Evolutionary conservation across 1,140 invertebrate genomes (phyloP).

Genomic region (Drosophila pruinosa): DNA sequence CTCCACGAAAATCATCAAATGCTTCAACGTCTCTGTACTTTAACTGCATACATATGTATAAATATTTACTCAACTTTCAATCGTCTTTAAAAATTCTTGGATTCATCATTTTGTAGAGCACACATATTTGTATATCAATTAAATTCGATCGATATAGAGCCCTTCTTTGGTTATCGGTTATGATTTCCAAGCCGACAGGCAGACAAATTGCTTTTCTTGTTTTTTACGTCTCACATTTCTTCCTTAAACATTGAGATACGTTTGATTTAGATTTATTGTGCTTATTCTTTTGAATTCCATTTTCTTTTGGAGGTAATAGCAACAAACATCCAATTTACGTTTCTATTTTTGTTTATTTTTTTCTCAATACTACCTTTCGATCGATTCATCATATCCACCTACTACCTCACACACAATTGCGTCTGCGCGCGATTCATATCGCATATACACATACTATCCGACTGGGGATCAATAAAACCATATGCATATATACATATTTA

Average conservation of each 20-base stretch:
- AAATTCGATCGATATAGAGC: slow-evolving; percentile 11
- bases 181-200: slow-evolving; percentile 11
- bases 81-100: background rate
- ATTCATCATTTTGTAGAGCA: slow-evolving; percentile 1
- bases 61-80: slow-evolving; percentile 20
- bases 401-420: slow-evolving; percentile 61
- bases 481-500: slow-evolving; percentile 31
- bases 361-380: slow-evolving; percentile 69
- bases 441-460: slow-evolving; percentile 25
- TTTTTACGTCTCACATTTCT: slow-evolving; percentile 31
- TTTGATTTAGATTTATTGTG: slow-evolving; percentile 36
- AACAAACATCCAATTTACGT: slow-evolving; percentile 55
- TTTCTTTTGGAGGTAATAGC: slow-evolving; percentile 9
- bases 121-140: background rate
- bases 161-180: slow-evolving; percentile 11
- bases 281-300: slow-evolving; percentile 12
- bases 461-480: slow-evolving; percentile 2
- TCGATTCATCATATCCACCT: slow-evolving; percentile 77
- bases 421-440: slow-evolving; percentile 37
- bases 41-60: slow-evolving; percentile 19
- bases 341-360: slow-evolving; percentile 70
- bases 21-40: slow-evolving; percentile 43
- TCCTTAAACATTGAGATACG: slow-evolving; percentile 14
- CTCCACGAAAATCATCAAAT: slow-evolving; percentile 79
- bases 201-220: slow-evolving; percentile 62